A percentile compares a stretch with the other conserved stretches of the same genome.
These are phyloP conservation scores for Drosophila bipectinata DNA, from an alignment of 1,140 invertebrate genomes.

Conservation along the genomic window DNA sequence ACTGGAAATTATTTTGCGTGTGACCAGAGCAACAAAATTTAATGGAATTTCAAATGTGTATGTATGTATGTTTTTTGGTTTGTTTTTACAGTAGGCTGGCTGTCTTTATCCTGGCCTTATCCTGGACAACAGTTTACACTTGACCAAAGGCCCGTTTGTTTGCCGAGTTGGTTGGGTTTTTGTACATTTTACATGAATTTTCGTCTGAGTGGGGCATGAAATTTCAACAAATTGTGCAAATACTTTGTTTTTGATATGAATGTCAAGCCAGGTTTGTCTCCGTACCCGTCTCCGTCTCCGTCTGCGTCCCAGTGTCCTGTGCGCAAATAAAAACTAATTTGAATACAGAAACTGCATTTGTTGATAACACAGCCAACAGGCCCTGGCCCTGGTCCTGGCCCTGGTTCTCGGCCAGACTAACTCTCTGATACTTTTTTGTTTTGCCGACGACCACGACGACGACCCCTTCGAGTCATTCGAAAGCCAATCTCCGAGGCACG, in stretches of 20 bases:
- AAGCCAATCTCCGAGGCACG: slow-evolving; percentile 3
- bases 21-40: slow-evolving; percentile 71
- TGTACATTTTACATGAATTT: slow-evolving; percentile 63
- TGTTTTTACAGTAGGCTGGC: slow-evolving; percentile 11
- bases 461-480: background rate
- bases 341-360: slow-evolving; percentile 67
- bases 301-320: slow-evolving; percentile 9
- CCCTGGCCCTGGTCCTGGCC: too few relatives aligned
- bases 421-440: too few relatives aligned
- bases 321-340: slow-evolving; percentile 72
- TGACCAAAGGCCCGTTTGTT: slow-evolving; percentile 51
- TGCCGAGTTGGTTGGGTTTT: slow-evolving; percentile 10
- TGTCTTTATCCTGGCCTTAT: background rate
- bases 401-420: too few relatives aligned
- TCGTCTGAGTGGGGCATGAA: slow-evolving; percentile 64
- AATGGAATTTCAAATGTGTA: slow-evolving; percentile 76
- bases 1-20: slow-evolving; percentile 57
- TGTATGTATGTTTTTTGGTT: slow-evolving; percentile 9
- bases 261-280: slow-evolving; percentile 23
- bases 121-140: slow-evolving; percentile 59
- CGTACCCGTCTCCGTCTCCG: slow-evolving; percentile 9
- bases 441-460: background rate
- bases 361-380: slow-evolving; percentile 56
- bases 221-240: slow-evolving; percentile 78
- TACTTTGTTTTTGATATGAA: slow-evolving; percentile 67